Base-by-base conservation (phyloP, 2,797 vertebrate genomes). In the Sparus aurata region DNA sequence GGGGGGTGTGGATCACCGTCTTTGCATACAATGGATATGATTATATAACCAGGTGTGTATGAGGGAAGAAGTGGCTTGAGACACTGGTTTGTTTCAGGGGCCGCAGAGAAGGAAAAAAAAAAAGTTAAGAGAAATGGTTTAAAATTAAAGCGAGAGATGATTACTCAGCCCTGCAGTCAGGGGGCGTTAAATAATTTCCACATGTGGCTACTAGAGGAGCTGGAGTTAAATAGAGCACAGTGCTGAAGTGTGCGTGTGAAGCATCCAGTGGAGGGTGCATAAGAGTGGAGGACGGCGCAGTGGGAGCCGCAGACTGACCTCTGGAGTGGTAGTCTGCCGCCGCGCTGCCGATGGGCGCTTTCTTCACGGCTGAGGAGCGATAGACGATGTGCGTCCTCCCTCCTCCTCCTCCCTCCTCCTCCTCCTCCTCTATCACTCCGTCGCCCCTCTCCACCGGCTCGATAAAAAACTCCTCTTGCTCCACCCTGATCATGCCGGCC, bases 391-490 rank as follows among this genome's bases (percentile, higher is more conserved):
- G 98, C 0, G 95, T 94, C 70, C 98, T 95, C 58, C 98, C 97
- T 57, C 98, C 97, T 57, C 82, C 94, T 49, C 95, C 95, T 53
- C 95, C 96, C 20, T 84, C 94, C 46, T 96, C 95, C 78, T 89
- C 84, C 83, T 94, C 92, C 55, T 91, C 83, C 80, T 94, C 92
- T 5, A 91, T 93, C 87, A 92, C 91, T 16, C 84, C 93, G 63
- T 94, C 90, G 5, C 96, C 97, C 75, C 93, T 96, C 90, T 98
- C 96, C 91, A 97, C 87, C 0, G 98, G 98, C 86, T 99, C 98
- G 10, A 99, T 99, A 91, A 98, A 99, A 95, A 97, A 99, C 92
- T 99, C 98, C 71, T 99, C 98, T 87, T 97, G 93, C 88, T 97
- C 97, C 13, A 97, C 97, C 83, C 96, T 96, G 89, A 99, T 99